Evolutionary conservation across 2,113 vertebrate species (phyloP).

Genomic region (Aegypius monachus): DNA sequence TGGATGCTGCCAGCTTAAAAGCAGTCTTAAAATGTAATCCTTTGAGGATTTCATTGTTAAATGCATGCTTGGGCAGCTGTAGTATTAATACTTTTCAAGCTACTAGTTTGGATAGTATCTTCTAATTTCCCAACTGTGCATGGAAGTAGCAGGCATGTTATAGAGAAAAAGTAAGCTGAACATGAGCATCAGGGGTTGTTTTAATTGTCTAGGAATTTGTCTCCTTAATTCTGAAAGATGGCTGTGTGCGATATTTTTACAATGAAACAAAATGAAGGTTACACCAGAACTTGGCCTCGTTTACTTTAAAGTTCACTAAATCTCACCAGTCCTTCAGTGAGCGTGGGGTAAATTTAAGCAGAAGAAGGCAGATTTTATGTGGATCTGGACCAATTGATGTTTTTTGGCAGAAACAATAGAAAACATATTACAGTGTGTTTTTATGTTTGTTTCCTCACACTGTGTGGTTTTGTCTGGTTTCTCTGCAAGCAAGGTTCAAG

Average conservation of each 20-base stretch:
- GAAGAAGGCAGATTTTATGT: slow-evolving; percentile 27
- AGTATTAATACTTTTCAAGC: neutral
- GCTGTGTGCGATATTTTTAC: neutral
- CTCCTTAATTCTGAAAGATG: neutral
- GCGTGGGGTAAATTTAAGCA: neutral
- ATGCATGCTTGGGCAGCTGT: neutral
- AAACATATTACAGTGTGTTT: slow-evolving; percentile 51
- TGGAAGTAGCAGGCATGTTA: neutral
- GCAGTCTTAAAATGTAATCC: neutral
- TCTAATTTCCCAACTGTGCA: neutral
- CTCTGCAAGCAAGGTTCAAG: slow-evolving; percentile 63
- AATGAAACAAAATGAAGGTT: neutral
- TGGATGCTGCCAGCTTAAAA: neutral
- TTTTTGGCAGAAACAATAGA: slow-evolving; percentile 62
- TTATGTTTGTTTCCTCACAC: slow-evolving; percentile 64
- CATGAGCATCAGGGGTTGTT: neutral
- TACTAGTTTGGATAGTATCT: neutral
- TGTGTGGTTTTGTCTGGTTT: slow-evolving; percentile 65
- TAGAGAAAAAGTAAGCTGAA: neutral
- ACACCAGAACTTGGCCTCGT: neutral
- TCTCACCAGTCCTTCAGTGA: neutral
- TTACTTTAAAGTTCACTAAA: neutral
- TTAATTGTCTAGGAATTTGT: slow-evolving; percentile 13
- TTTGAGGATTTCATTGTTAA: neutral
- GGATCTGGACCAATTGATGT: slow-evolving; percentile 43